Conservation (phyloP, 2,888 invertebrate species). For the Acanthacorydalis orientalis region DNA sequence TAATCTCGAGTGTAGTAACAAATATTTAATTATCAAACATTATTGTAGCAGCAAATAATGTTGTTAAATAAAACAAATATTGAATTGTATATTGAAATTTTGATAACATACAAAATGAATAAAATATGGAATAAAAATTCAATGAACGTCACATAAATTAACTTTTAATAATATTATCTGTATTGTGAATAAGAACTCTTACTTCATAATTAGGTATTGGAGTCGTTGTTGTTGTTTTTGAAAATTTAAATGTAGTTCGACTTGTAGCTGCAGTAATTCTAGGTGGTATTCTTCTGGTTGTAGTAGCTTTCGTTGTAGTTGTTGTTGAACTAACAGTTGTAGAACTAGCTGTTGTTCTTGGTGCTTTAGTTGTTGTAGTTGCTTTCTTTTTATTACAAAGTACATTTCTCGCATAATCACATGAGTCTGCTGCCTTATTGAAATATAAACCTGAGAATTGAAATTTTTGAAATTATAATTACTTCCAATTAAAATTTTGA, state of each 20-base stretch:
- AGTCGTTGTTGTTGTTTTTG: conserved; percentile 18
- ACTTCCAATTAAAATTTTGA: background rate
- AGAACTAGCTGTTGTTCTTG: conserved; percentile 28
- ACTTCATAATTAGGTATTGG: conserved; percentile 8
- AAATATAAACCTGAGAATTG: conserved; percentile 56
- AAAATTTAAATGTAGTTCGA: conserved; percentile 19
- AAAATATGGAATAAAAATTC: too few species aligned
- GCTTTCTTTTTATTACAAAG: conserved; percentile 50
- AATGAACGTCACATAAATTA: too few species aligned
- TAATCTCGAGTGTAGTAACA: too few species aligned
- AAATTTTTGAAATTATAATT: background rate
- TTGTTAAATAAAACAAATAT: too few species aligned
- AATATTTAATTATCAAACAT: too few species aligned
- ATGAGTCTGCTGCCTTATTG: conserved; percentile 81
- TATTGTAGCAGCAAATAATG: too few species aligned
- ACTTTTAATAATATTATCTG: too few species aligned
- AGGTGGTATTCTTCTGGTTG: conserved; percentile 20
- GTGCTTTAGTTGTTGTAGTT: conserved; percentile 27
- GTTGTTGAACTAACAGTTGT: conserved; percentile 23
- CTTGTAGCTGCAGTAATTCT: conserved; percentile 26
- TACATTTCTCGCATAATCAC: conserved; percentile 82
- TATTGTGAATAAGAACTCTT: too few species aligned
- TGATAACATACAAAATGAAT: too few species aligned
- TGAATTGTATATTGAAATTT: too few species aligned
- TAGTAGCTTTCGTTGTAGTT: conserved; percentile 30